phyloP scores from a whole-genome alignment of 2,888 invertebrate species.

The Cinara cedri region DNA sequence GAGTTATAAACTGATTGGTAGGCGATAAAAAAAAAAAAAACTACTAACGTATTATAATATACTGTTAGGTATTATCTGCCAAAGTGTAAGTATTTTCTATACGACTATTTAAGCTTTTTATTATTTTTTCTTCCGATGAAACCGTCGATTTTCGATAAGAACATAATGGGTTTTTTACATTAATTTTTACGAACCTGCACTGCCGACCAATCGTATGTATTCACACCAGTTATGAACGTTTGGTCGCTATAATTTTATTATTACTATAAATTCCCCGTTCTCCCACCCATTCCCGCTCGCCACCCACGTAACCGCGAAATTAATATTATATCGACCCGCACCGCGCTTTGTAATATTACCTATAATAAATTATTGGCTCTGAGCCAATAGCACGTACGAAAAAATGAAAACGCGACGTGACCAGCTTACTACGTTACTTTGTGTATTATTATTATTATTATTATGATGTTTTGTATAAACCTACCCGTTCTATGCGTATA shows the following conservation, averaged over 20 bases:
- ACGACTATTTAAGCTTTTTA: background rate
- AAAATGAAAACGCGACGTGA: no score
- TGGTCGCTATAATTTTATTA: slow-evolving; percentile 34
- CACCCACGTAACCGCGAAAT: no score
- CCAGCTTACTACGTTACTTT: no score
- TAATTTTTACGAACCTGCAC: no score
- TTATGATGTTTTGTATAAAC: no score
- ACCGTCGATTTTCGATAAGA: no score
- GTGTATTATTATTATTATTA: no score
- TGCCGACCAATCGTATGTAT: slow-evolving; percentile 53
- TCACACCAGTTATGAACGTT: slow-evolving; percentile 40
- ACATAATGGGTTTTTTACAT: slow-evolving; percentile 12
- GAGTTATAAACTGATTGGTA: no score
- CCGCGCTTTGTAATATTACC: slow-evolving; percentile 17
- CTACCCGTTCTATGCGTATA: no score
- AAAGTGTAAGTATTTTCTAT: slow-evolving; percentile 2
- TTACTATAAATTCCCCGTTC: no score
- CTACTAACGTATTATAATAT: no score
- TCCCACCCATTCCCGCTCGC: background rate
- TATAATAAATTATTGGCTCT: slow-evolving; percentile 11
- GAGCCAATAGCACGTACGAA: background rate
- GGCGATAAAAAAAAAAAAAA: no score
- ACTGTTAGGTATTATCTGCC: background rate
- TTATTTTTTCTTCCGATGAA: background rate
- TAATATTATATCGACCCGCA: background rate